Evolutionary conservation across 2,888 invertebrate genomes (phyloP), one percentile per base, ranked within the genome.

Genomic region (Patella pellucida): DNA sequence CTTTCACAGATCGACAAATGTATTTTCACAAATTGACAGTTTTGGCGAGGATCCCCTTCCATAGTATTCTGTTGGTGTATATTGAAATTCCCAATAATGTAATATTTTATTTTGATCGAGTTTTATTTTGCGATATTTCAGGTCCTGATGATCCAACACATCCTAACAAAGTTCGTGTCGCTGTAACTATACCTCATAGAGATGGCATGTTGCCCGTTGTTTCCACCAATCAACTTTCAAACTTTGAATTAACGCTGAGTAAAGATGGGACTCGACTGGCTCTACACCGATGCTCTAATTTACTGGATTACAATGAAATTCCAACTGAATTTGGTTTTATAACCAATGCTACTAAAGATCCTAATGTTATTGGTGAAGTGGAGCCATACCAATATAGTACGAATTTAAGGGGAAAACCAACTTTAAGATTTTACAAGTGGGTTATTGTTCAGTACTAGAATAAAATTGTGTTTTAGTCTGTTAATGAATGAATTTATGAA

Each of bases 151-250:
- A 90, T 77, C 82, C 80, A 4, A 79, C 81, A 0, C 83, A 89
- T 78, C 87, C 90, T 5, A 90, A 91, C 82, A 85, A 85, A 69
- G 86, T 91, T 12, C 84, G 84, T 23, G 76, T 91, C 54, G 85
- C 87, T 5, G 85, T 91, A 11, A 84, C 83, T 16, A 83, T 91
- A 62, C 91, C 91, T 0, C 91, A 91, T 79, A 84, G 87, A 72
- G 91, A 91, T 80, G 91, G 91, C 23, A 86, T 91, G 85, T 77
- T 91, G 23, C 91, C 91, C 0, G 85, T 87, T 27, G 83, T 91
- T 41, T 90, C 91, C 14, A 91, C 91, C 2, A 82, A 85, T 1
- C 82, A 83, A 52, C 83, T 91, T 62, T 87, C 90, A 51, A 90
- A 91, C 85, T 90, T 91, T 83, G 90, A 90, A 76, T 83, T 90